Conservation (phyloP, 2,113 vertebrate species). For the Penelope pileata region DNA sequence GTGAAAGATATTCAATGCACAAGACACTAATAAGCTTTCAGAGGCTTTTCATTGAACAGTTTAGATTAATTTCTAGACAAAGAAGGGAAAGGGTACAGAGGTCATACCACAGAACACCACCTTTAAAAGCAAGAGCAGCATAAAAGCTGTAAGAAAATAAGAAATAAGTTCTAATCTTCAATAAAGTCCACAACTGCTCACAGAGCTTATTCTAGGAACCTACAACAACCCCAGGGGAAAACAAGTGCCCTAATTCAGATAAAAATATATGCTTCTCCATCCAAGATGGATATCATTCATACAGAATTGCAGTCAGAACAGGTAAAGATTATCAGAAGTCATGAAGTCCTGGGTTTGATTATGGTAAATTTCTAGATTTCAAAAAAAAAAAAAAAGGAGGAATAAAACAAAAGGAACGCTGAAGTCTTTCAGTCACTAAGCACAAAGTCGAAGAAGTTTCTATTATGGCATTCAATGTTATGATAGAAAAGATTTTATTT, state of each 20-base stretch:
- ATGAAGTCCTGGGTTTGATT: neutral
- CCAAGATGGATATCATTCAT: neutral
- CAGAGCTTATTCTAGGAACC: neutral
- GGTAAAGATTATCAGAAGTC: neutral
- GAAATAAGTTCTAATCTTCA: neutral
- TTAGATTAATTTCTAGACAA: neutral
- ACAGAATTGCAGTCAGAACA: neutral
- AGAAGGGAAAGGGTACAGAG: neutral
- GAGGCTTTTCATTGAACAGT: neutral
- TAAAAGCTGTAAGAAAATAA: neutral
- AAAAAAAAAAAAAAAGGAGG: neutral
- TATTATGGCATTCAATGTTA: neutral
- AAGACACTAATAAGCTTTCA: neutral
- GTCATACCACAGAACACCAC: neutral
- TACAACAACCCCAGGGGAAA: neutral
- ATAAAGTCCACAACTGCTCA: neutral
- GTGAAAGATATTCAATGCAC: neutral
- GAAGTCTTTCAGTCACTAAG: neutral
- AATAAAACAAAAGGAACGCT: neutral
- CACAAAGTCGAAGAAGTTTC: neutral
- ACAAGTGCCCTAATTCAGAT: rapidly evolving
- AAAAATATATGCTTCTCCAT: neutral
- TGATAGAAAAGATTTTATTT: neutral
- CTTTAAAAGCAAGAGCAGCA: neutral
- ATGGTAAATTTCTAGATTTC: neutral